A percentile compares a stretch with the other conserved stretches of the same genome.
These are phyloP conservation scores for Addax nasomaculatus DNA, from an alignment of 2,113 vertebrate species.

Conservation along the genomic window DNA sequence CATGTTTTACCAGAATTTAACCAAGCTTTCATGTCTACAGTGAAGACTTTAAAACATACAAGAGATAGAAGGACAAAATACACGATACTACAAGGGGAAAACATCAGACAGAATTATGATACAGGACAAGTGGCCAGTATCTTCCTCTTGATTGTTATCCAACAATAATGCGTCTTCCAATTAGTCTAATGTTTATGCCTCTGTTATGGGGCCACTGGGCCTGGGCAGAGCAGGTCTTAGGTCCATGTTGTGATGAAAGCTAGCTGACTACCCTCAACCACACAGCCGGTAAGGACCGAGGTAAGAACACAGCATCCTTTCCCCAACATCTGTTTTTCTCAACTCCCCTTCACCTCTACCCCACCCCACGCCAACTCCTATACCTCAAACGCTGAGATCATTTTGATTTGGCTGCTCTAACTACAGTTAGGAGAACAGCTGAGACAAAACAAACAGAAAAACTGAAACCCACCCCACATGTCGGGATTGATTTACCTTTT, in stretches of 20 bases:
- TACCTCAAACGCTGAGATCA: neutral
- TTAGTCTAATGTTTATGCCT: accelerated
- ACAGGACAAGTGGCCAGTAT: neutral
- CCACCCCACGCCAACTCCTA: neutral
- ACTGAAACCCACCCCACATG: slow-evolving; percentile 25
- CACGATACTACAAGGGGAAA: neutral
- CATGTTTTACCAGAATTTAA: neutral
- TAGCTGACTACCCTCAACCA: neutral
- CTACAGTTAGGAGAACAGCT: slow-evolving; percentile 23
- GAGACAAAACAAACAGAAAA: slow-evolving; percentile 39
- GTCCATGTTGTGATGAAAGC: neutral
- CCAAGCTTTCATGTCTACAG: neutral
- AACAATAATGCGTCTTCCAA: neutral
- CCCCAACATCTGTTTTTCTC: neutral
- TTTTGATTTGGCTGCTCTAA: slow-evolving; percentile 18
- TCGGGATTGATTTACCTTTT: slow-evolving; percentile 44
- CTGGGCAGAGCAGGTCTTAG: neutral
- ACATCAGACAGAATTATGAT: neutral
- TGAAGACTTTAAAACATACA: neutral
- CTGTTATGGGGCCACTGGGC: neutral
- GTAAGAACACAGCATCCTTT: neutral
- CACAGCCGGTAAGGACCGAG: neutral
- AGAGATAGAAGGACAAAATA: neutral
- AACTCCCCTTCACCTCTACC: neutral
- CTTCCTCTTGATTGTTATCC: neutral